These are phyloP conservation scores for Thelaira solivaga DNA, from an alignment of 2,888 invertebrate genomes.

Conservation along the genomic window DNA sequence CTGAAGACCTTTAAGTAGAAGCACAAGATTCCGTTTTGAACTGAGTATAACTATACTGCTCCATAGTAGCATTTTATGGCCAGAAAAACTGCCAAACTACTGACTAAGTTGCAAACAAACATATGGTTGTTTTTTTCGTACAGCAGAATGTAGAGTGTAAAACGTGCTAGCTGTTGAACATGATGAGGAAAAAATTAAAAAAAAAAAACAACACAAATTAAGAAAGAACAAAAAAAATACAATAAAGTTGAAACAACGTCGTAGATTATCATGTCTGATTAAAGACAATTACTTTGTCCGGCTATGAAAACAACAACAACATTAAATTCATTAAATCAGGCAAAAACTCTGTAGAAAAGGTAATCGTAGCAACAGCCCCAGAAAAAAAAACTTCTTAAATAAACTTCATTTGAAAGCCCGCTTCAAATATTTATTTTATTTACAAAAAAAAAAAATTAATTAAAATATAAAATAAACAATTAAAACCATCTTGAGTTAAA, in stretches of 20 bases:
- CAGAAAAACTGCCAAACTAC: too few relatives aligned
- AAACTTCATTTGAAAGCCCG: constrained; percentile 37
- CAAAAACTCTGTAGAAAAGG: constrained; percentile 35
- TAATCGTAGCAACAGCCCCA: constrained; percentile 44
- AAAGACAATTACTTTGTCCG: constrained; percentile 68
- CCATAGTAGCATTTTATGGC: too few relatives aligned
- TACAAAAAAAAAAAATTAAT: too few relatives aligned
- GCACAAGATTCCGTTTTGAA: too few relatives aligned
- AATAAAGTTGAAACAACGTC: constrained; percentile 34
- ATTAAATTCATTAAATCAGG: constrained; percentile 14
- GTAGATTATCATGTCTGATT: constrained; percentile 67
- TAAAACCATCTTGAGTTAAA: too few relatives aligned
- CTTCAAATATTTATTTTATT: constrained; percentile 19
- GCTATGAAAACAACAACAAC: constrained; percentile 20
- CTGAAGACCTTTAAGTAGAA: too few relatives aligned
- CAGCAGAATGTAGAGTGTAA: constrained; percentile 12
- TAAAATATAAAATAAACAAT: constrained; percentile 32
- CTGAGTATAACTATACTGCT: too few relatives aligned
- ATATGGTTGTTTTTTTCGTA: not conserved
- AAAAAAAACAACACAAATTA: not conserved
- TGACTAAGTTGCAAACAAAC: too few relatives aligned
- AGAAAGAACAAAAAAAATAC: constrained; percentile 18
- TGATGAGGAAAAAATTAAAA: not conserved
- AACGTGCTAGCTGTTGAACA: not conserved
- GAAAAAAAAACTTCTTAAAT: constrained; percentile 23